These are phyloP conservation scores for Okapia johnstoni DNA, from an alignment of 2,113 vertebrate species.

Conservation along the genomic window DNA sequence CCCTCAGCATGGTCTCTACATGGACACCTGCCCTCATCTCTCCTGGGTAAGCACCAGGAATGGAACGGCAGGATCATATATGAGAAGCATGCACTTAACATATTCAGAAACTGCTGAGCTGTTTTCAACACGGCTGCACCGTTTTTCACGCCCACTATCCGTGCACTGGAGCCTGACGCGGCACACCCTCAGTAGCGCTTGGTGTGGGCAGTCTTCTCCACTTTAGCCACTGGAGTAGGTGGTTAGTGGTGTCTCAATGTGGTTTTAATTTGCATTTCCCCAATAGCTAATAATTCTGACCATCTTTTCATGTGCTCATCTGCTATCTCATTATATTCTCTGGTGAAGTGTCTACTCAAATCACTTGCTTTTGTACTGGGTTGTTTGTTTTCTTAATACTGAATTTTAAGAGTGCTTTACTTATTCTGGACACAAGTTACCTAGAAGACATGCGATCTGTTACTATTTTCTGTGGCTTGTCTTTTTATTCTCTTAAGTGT, in stretches of 20 bases:
- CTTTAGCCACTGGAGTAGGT: background rate
- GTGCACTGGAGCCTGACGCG: fast-evolving
- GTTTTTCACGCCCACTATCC: fast-evolving
- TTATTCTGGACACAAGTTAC: background rate
- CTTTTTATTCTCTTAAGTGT: background rate
- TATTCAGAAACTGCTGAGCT: background rate
- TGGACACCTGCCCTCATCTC: background rate
- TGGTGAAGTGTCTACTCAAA: background rate
- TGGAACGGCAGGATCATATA: background rate
- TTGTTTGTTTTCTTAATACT: background rate
- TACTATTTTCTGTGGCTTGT: background rate
- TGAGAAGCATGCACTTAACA: background rate
- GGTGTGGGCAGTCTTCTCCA: background rate
- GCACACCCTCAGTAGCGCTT: fast-evolving
- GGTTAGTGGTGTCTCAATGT: background rate
- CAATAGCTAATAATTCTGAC: background rate
- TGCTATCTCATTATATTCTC: background rate
- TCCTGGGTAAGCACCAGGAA: no score
- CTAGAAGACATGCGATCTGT: background rate
- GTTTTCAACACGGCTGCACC: background rate
- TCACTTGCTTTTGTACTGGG: background rate
- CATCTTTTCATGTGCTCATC: background rate
- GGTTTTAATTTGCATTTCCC: background rate
- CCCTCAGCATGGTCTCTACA: background rate
- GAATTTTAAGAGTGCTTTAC: background rate